phyloP scores from a whole-genome alignment of 2,797 vertebrate species.

The Nyctalus aviator region DNA sequence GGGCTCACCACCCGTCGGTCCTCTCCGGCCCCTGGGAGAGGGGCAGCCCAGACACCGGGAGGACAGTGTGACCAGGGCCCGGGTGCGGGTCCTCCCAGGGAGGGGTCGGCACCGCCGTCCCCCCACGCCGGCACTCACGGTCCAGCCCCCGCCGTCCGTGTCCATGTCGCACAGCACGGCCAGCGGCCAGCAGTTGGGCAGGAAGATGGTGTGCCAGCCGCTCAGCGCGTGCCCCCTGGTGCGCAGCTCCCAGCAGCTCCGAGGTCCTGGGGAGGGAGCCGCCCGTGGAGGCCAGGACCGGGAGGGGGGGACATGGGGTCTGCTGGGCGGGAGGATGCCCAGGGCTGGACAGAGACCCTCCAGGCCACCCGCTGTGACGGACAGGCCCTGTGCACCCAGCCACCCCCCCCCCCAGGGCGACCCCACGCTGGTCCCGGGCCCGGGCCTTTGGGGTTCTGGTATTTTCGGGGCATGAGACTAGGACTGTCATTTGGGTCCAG shows the following conservation, averaged over 20 bases:
- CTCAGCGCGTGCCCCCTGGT: conserved; percentile 76
- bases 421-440: background rate
- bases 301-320: fast-evolving
- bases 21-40: fast-evolving
- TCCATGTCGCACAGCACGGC: conserved; percentile 84
- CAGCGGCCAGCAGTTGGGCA: conserved; percentile 78
- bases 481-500: background rate
- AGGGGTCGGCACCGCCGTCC: fast-evolving
- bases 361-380: background rate
- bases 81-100: background rate
- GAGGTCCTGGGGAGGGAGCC: conserved; percentile 68
- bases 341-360: background rate
- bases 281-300: fast-evolving
- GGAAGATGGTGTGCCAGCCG: conserved; percentile 84
- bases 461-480: background rate
- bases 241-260: conserved; percentile 81
- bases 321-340: fast-evolving
- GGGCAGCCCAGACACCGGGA: background rate
- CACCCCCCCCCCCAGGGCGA: fast-evolving
- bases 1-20: no score
- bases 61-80: background rate
- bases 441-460: background rate
- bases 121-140: conserved; percentile 68
- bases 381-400: fast-evolving
- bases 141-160: conserved; percentile 84